A percentile compares a stretch with the other conserved stretches of the same genome.
phyloP scores from a whole-genome alignment of 2,797 vertebrate genomes.

The Intellagama lesueurii region DNA sequence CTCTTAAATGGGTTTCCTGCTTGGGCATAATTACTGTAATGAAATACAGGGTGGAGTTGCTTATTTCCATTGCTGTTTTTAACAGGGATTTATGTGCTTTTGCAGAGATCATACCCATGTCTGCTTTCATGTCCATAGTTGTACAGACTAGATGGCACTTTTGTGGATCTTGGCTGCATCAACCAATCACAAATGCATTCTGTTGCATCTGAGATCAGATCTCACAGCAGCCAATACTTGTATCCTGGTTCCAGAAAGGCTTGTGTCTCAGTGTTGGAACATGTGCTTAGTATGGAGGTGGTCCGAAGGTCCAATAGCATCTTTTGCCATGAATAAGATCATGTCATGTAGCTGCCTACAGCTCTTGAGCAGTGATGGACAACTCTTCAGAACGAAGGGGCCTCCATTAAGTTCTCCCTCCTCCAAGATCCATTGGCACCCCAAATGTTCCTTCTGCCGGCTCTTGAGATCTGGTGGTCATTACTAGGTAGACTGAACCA shows the following conservation, averaged over 20 bases:
- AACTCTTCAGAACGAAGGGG: too few relatives aligned
- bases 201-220: not conserved
- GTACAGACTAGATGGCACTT: not conserved
- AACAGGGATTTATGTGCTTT: slow-evolving; percentile 4
- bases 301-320: not conserved
- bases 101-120: not conserved
- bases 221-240: not conserved
- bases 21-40: slow-evolving; percentile 37
- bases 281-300: not conserved
- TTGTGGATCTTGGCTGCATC: not conserved
- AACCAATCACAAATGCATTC: not conserved
- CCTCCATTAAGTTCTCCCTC: too few relatives aligned
- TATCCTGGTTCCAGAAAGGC: too few relatives aligned
- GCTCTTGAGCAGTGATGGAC: too few relatives aligned
- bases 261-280: not conserved
- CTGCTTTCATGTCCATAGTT: not conserved
- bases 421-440: too few relatives aligned
- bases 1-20: not conserved
- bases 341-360: too few relatives aligned
- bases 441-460: too few relatives aligned
- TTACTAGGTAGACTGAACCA: too few relatives aligned
- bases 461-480: too few relatives aligned
- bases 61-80: not conserved
- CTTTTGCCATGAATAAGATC: too few relatives aligned
- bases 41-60: not conserved